Base-by-base conservation (phyloP, 2,888 invertebrate genomes). In the Eristalis tenax region DNA sequence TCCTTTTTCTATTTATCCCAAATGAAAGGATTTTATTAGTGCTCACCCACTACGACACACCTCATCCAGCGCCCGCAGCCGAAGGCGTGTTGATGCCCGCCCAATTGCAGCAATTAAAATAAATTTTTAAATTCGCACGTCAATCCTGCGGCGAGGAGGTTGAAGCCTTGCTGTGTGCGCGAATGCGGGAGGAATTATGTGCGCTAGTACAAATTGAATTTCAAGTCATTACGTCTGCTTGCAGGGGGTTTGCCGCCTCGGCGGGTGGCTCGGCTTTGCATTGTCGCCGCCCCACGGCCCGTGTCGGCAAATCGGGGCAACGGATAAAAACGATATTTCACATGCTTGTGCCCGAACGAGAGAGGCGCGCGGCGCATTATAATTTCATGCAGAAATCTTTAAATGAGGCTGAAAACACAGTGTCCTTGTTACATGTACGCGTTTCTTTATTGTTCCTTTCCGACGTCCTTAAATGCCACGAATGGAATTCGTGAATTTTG, bases 51-150 rank as follows among this genome's bases (percentile, higher is more conserved):
- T 28, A 28, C 28, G 32, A 61, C 57, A n/a, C 22, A 1, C 11
- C n/a, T n/a, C n/a, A n/a, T n/a, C n/a, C n/a, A n/a, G n/a, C n/a
- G n/a, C n/a, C n/a, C n/a, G n/a, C n/a, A n/a, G n/a, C n/a, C 59
- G 26, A 70, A 75, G 75, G 78, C 74, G 86, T 86, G 86, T 75
- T 83, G 79, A 83, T 83, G 63, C 86, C 70, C 83, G 66, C 65
- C 86, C 83, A 86, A 86, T 86, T 86, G 86, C 83, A 75, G 86
- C 83, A 86, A 86, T 86, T 86, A 86, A 86, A 86, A 86, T 83
- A 83, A 83, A 83, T 71, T 79, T 83, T 78, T 75, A 66, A 86
- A 86, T 83, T 79, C 75, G 75, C 86, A 75, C 86, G 70, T 71
- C 75, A 78, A 73, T 65, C 63, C 82, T 78, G 32, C n/a, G 23